These are phyloP conservation scores for Perodicticus potto DNA, from an alignment of 2,797 vertebrate genomes.

Conservation along the genomic window DNA sequence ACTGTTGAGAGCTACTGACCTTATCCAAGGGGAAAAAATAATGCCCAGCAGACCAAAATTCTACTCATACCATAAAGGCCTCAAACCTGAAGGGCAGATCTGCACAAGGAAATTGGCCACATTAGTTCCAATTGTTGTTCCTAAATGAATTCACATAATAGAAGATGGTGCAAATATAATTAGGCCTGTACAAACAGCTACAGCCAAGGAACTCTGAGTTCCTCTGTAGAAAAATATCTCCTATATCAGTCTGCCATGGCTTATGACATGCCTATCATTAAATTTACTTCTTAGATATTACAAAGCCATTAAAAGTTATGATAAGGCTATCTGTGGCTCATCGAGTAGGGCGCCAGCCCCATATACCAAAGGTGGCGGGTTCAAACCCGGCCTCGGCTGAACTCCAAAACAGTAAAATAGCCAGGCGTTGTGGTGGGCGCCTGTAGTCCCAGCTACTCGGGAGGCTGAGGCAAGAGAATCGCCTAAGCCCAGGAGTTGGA, in stretches of 20 bases:
- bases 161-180: neutral
- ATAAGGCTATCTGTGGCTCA: neutral
- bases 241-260: neutral
- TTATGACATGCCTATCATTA: neutral
- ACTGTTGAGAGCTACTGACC: neutral
- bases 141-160: neutral
- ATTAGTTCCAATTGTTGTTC: neutral
- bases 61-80: neutral
- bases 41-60: neutral
- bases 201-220: neutral
- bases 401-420: too few species aligned
- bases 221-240: neutral
- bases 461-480: too few species aligned
- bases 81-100: constrained; percentile 38
- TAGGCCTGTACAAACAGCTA: neutral
- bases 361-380: too few species aligned
- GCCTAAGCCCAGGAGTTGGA: too few species aligned
- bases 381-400: too few species aligned
- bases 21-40: constrained; percentile 41
- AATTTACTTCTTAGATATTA: neutral
- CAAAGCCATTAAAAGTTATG: neutral
- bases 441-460: too few species aligned
- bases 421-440: too few species aligned
- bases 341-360: too few species aligned
- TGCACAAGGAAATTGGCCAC: neutral